Base-by-base conservation (phyloP, 2,113 vertebrate species). In the Dicrurus megarhynchus region DNA sequence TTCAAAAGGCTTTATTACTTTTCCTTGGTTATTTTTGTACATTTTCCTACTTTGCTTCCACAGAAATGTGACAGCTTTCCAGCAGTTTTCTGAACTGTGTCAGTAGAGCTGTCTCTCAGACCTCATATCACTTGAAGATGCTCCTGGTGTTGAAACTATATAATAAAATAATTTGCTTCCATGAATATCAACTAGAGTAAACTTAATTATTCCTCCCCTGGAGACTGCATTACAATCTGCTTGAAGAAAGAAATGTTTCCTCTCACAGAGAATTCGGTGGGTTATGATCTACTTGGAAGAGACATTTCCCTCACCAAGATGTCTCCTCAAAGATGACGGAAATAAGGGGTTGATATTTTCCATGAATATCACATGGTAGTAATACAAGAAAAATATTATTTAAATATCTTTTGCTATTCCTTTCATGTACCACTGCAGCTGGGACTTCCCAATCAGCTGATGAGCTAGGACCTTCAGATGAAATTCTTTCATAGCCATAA, bases 401-500 rank as follows among this genome's bases (percentile, higher is more conserved):
- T 83, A 46, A 83, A 41, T 82, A 60, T 53, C 16, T 87, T 87
- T 89, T 87, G 19, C 50, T 84, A 73, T 87, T 94, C 84, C 56
- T 95, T 89, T 50, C 59, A 50, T 94, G 81, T 71, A 69, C 37
- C 18, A 42, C 33, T 93, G 80, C 95, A 94, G 81, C 84, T 93
- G 91, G 84, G 74, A 84, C 87, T 77, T 82, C 63, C 91, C 91
- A 89, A 87, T 61, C 71, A 95, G 84, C 87, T 82, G 81, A 94
- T 78, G 65, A 96, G 64, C 41, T 64, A 65, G 87, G 91, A 93
- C 87, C 74, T 85, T 90, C 70, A 76, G 37, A 85, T 76, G n/a
- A 95, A 97, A 84, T 79, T 95, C 61, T 89, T 89, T 90, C 79
- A 95, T 76, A 91, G 46, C 17, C 78, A 73, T 82, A 82, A 87